Evolutionary conservation across 2,888 invertebrate genomes (phyloP), one percentile per base, ranked within the genome.

Genomic region (Nephrotoma flavescens): DNA sequence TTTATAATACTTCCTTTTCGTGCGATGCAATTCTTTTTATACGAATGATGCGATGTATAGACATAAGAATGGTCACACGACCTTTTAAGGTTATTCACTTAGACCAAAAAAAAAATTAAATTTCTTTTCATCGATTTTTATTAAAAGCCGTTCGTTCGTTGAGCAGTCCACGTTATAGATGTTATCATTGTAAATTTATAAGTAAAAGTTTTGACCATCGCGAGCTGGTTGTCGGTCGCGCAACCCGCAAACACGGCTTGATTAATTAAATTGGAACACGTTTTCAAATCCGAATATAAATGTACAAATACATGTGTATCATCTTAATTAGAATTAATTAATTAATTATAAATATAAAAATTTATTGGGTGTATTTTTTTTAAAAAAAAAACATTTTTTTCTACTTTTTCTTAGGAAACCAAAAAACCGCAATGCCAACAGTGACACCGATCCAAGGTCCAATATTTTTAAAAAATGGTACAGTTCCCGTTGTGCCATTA

Each of bases 371-470:
- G 31, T 31, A 31, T 31, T 31, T 31, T 31, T 31, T 31, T 31
- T 31, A 3, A 31, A 71, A 11, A 71, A 52, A 52, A 52, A 57
- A 57, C 4, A 15, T 52, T 71, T 57, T 57, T 71, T 31, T 31
- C 31, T 71, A 9, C 31, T 0, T 71, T 9, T 9, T 87, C 89
- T 52, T 91, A 93, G 93, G 91, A 90, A 88, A 88, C 89, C 91
- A 86, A 91, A 91, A 88, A 93, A 93, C 87, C 93, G 89, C 89
- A 86, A 91, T 92, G 89, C 94, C 94, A 88, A 94, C 95, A 15
- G 96, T 96, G 86, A 96, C 97, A 41, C 97, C 97, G 42, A 95
- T 97, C 87, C 96, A 96, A 91, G 97, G 97, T 47, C 97, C 97
- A n/a, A 97, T 97, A 90, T 95, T 94, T 89, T 91, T 97, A 88